Percentiles rank a stretch among this genome's conserved stretches.
These are phyloP conservation scores for Dicaeum eximium DNA, from an alignment of 2,113 vertebrate species.

Conservation along the genomic window DNA sequence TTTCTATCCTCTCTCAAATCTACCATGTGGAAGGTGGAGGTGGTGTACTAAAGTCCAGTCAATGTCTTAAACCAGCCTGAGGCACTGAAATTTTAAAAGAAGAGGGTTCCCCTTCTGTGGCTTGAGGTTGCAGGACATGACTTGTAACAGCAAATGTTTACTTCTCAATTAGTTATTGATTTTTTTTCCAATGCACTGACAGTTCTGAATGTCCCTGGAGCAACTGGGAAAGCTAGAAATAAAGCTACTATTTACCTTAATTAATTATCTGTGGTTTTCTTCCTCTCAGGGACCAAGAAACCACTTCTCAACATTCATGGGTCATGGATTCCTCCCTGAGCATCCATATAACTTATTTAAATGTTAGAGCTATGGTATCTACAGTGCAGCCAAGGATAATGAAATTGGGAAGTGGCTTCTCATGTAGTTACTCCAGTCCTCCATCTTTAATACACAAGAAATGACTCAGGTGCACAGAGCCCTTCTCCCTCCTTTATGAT, in stretches of 20 bases:
- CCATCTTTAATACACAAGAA: background rate
- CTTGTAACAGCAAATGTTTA: background rate
- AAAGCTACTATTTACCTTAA: background rate
- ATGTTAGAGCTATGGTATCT: background rate
- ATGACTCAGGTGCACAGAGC: background rate
- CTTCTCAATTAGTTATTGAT: background rate
- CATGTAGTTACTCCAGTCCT: background rate
- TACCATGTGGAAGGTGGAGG: background rate
- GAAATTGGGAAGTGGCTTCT: background rate
- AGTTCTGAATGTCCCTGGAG: background rate
- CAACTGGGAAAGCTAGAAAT: background rate
- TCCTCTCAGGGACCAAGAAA: background rate
- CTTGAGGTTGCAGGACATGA: background rate
- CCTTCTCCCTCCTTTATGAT: background rate
- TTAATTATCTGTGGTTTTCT: background rate
- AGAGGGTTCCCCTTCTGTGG: background rate
- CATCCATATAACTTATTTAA: background rate
- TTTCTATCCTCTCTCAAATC: background rate
- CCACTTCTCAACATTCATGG: background rate
- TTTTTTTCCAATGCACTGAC: background rate
- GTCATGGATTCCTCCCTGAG: background rate
- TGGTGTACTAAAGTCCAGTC: background rate
- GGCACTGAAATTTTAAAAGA: background rate
- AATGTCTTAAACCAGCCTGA: background rate
- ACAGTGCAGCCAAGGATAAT: background rate